Evolutionary conservation across 1,140 invertebrate genomes (phyloP), one percentile per base, ranked within the genome.

Genomic region (Pachyrhynchus sulphureomaculatus): DNA sequence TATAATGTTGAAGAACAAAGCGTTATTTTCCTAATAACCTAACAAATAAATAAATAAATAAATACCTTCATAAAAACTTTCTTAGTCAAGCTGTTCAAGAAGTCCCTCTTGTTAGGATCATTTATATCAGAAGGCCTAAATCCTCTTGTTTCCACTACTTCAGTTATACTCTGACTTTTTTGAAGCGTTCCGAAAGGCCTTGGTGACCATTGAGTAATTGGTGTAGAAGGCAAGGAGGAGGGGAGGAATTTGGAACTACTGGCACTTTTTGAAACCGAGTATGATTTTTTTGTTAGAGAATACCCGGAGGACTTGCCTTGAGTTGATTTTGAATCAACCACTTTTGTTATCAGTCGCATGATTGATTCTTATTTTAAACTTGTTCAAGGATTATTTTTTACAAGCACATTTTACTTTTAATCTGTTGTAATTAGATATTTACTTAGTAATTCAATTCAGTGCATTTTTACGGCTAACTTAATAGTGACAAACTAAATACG

Each of bases 121-220:
- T 85, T 84, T 71, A 87, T 84, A 75, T 94, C 91, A 0, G 90
- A 92, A 1, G 91, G 91, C 70, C 90, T 90, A 76, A 90, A 90
- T 18, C 91, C 90, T 12, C 90, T 80, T 9, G 74, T 75, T 58
- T 80, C 78, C 21, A 80, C 62, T 0, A 76, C 58, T 23, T 67
- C 66, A 23, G 59, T 66, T 12, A 65, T 64, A 44, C 71, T 75
- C 17, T 64, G 57, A 33, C 70, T 73, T 64, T 67, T 72, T 51
- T 68, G 61, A 9, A 76, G 48, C 13, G 15, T 34, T 23, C 42
- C 65, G 42, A 60, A 66, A 18, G 33, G 8, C 24, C 9, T 47
- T 9, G 52, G 21, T 1, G 66, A 65, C 63, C 59, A 69, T 13
- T 34, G 44, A 18, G 33, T 44, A 13, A 33, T 68, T 3, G 69